Percentiles rank a stretch among this genome's conserved stretches.
phyloP scores from a whole-genome alignment of 37 sponge, comb jelly and placozoan genomes.

The Eunapius fragilis region DNA sequence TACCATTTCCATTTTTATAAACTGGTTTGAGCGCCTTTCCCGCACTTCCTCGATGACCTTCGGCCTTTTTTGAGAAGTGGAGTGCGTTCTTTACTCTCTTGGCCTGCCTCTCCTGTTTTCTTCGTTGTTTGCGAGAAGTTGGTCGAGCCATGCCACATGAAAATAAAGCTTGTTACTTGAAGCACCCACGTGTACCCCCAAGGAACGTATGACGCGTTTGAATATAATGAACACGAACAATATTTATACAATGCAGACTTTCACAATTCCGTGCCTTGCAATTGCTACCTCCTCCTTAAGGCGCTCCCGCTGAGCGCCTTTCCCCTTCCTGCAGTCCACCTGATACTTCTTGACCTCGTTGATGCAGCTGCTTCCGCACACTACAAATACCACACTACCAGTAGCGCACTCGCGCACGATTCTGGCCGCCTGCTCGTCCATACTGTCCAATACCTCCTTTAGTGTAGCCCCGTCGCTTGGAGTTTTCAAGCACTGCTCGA shows the following conservation, averaged over 20 bases:
- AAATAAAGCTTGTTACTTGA: not conserved
- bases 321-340: not conserved
- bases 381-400: constrained; percentile 29
- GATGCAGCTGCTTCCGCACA: constrained; percentile 64
- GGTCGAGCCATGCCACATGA: not conserved
- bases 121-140: constrained; percentile 28
- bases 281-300: constrained; percentile 22
- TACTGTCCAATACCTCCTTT: not conserved
- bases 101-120: constrained; percentile 38
- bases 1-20: not conserved
- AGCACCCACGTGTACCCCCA: no score
- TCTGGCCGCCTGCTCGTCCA: constrained; percentile 22
- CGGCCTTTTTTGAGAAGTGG: constrained; percentile 15
- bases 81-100: constrained; percentile 27
- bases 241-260: not conserved
- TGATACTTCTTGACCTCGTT: constrained; percentile 25
- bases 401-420: constrained; percentile 35
- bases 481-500: constrained; percentile 34
- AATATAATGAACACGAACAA: not conserved
- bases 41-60: not conserved
- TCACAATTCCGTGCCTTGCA: constrained; percentile 45
- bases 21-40: not conserved
- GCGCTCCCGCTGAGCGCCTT: not conserved
- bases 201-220: no score
- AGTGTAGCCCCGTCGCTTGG: not conserved